Evolutionary conservation across 2,888 invertebrate species (phyloP).

Genomic region (Patella caerulea): DNA sequence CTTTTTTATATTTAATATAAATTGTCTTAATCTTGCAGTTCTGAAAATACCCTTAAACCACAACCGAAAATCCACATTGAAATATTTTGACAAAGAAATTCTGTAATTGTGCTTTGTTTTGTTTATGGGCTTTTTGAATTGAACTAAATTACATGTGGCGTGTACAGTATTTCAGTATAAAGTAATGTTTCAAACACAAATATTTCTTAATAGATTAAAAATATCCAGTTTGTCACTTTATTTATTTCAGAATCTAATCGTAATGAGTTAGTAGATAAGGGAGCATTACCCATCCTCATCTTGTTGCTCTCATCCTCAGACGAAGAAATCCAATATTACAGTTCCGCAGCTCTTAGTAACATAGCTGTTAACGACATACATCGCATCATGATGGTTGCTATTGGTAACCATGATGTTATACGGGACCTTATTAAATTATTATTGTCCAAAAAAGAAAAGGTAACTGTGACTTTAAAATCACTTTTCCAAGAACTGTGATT

Average conservation of each 20-base stretch:
- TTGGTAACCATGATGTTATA: slow-evolving; percentile 60
- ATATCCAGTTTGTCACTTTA: not conserved
- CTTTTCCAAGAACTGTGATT: no score
- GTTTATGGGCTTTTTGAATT: no score
- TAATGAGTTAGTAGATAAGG: slow-evolving; percentile 54
- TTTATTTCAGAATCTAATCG: slow-evolving; percentile 53
- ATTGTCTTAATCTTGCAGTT: no score
- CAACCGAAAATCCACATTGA: no score
- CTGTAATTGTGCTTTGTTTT: no score
- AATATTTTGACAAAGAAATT: no score
- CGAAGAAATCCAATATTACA: slow-evolving; percentile 61
- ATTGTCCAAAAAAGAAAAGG: slow-evolving; percentile 23
- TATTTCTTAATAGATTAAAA: not conserved
- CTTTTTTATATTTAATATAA: no score
- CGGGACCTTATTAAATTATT: slow-evolving; percentile 43
- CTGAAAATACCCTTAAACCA: no score
- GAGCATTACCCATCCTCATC: slow-evolving; percentile 59
- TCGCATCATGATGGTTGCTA: slow-evolving; percentile 62
- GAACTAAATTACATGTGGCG: no score
- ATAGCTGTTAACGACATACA: slow-evolving; percentile 62
- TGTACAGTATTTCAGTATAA: not conserved
- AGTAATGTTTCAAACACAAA: not conserved
- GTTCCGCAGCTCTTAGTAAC: slow-evolving; percentile 64
- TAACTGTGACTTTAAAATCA: not conserved
- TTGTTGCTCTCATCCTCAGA: slow-evolving; percentile 52